Evolutionary conservation across 2,113 vertebrate species (phyloP).

Genomic region (Pelecanoides urinatrix): DNA sequence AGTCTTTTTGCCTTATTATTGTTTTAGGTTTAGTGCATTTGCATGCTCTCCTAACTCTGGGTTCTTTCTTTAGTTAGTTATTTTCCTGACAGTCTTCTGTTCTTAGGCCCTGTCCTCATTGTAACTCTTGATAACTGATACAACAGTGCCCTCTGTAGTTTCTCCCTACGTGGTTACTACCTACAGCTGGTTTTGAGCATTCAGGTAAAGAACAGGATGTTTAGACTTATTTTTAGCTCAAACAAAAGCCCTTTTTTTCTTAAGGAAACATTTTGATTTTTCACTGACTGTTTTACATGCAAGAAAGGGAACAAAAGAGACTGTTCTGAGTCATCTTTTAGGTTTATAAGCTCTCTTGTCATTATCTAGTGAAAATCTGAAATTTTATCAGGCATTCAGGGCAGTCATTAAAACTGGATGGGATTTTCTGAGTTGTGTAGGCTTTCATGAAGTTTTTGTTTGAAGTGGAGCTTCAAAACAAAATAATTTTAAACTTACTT

Average conservation of each 20-base stretch:
- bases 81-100: conserved; percentile 37
- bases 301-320: conserved; percentile 60
- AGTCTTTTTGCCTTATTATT: conserved; percentile 55
- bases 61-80: conserved; percentile 22
- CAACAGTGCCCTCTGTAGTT: conserved; percentile 82
- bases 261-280: conserved; percentile 63
- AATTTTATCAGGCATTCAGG: conserved; percentile 74
- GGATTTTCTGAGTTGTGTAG: conserved; percentile 65
- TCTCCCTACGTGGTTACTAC: not conserved
- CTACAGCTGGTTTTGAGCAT: conserved; percentile 21
- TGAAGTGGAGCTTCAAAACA: conserved; percentile 72
- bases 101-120: not conserved
- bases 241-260: conserved; percentile 52
- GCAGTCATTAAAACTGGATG: conserved; percentile 77
- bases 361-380: conserved; percentile 70
- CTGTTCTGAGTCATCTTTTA: conserved; percentile 56
- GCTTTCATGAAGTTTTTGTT: conserved; percentile 76
- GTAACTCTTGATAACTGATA: conserved; percentile 68
- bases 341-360: conserved; percentile 47
- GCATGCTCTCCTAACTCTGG: conserved; percentile 53
- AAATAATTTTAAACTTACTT: conserved; percentile 59
- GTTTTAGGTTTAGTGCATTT: conserved; percentile 70
- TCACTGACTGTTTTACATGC: conserved; percentile 44
- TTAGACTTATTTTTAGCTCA: conserved; percentile 58
- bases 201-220: conserved; percentile 56